Base-by-base conservation (phyloP, 2,113 vertebrate genomes). In the Brevimyrus niger region DNA sequence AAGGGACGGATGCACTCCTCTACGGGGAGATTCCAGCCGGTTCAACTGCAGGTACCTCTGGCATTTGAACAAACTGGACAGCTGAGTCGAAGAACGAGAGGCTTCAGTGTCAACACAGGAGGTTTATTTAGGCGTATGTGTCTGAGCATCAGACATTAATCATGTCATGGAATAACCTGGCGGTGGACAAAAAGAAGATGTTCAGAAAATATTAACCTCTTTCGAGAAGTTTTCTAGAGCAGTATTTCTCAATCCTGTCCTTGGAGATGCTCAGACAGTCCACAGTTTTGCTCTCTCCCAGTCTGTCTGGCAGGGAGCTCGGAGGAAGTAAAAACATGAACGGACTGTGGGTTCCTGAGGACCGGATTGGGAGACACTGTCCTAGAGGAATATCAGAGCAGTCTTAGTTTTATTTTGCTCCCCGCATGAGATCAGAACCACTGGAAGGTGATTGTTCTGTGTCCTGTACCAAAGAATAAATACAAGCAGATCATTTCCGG, bases 31-130 rank as follows among this genome's bases (percentile, higher is more conserved):
- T 13, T 48, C 91, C 44, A 10, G 87, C n/a, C 91, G 88, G 31
- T 90, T 96, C 87, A 96, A 90, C 91, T 98, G 97, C 96, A 97
- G 97, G 97, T 98, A 91, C 58, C 42, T 27, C 13, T 31, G 27
- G 23, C 13, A 27, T n/a, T 27, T 23, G n/a, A 27, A 51, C 15
- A 53, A 55, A 17, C n/a, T 42, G 17, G 42, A 44, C 80, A 10
- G 44, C 21, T 42, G 42, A 21, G 76, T 15, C 46, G 1, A 73
- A 38, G 35, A 80, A 42, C 13, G 19, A 69, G 13, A 42, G 73
- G 4, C 38, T 42, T 15, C 69, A 38, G 1, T 69, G 61, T 69
- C 61, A 69, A 42, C 13, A 42, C 7, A 80, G 35, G 15, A 2
- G 13, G 15, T 80, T 80, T 19, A 80, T 35, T 80, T 80, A 38